Evolutionary conservation across 2,113 vertebrate species (phyloP), one percentile per base, ranked within the genome.

Genomic region (Percopsis transmontana): DNA sequence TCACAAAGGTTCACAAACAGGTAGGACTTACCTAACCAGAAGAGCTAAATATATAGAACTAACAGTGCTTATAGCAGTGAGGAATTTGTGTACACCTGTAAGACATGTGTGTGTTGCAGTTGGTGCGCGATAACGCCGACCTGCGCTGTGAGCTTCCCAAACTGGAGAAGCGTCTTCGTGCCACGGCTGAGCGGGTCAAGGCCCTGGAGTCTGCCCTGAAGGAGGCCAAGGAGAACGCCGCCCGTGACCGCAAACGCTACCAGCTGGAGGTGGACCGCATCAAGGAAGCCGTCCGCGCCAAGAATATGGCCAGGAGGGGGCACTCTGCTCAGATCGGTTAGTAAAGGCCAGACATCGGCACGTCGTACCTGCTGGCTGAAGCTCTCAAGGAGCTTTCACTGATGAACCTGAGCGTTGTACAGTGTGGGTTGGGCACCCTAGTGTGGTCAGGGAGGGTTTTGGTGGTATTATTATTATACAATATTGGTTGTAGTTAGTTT

Each of bases 1-100:
- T 99, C 83, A 98, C 97, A 68, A 98, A 98, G 78, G 97, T 99
- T 84, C 97, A 99, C 88, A 99, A 99, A 81, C 97, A 99, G 96
- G 97, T 98, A 88, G 13, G 59, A 27, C 13, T 42, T 20, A 41
- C 40, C n/a, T n/a, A n/a, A n/a, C n/a, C n/a, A n/a, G n/a, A n/a
- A n/a, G n/a, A n/a, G n/a, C n/a, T n/a, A n/a, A n/a, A n/a, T n/a
- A n/a, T n/a, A n/a, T n/a, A n/a, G n/a, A n/a, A n/a, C n/a, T n/a
- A n/a, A n/a, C n/a, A n/a, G n/a, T n/a, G n/a, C 9, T n/a, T n/a
- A 48, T 48, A 14, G 9, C 15, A n/a, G 45, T 48, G 45, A n/a
- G 3, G 14, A 48, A 6, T 6, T 4, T 47, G 44, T 47, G 15
- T 48, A 45, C 13, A 48, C 5, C 52, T 52, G 5, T 52, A 2